Evolutionary conservation across 2,888 invertebrate species (phyloP).

Genomic region (Quadriops clusia): DNA sequence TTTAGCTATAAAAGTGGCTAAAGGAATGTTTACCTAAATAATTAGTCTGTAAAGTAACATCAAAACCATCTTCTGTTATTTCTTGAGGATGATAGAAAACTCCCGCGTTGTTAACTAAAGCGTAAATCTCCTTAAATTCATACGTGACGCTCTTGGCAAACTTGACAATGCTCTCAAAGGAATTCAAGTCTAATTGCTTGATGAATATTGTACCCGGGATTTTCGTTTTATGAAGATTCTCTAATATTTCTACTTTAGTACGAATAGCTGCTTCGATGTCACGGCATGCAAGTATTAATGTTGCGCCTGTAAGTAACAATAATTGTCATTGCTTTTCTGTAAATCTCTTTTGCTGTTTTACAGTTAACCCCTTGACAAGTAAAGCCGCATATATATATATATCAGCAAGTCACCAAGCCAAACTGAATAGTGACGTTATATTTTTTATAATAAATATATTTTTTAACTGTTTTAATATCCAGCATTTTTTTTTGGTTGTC

Average conservation of each 20-base stretch:
- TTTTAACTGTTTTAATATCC: too few species aligned
- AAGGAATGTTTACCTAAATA: constrained; percentile 36
- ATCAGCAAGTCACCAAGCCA: too few species aligned
- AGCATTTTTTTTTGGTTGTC: too few species aligned
- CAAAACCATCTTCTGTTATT: constrained; percentile 40
- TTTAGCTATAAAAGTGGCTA: background rate
- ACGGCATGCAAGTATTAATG: constrained; percentile 44
- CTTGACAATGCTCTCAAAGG: constrained; percentile 30
- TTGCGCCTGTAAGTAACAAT: constrained; percentile 31
- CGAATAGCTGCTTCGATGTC: constrained; percentile 35
- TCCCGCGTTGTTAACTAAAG: constrained; percentile 43
- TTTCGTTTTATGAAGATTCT: constrained; percentile 19
- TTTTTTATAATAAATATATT: too few species aligned
- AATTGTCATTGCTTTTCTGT: constrained; percentile 1
- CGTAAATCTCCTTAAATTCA: constrained; percentile 33
- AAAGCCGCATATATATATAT: too few species aligned
- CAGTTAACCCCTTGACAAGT: too few species aligned
- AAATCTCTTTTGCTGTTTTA: background rate
- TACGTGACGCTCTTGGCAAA: constrained; percentile 29
- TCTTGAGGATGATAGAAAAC: constrained; percentile 40
- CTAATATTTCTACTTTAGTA: constrained; percentile 35
- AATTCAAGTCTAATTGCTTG: constrained; percentile 32
- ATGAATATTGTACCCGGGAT: constrained; percentile 27
- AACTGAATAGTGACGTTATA: too few species aligned
- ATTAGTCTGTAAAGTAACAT: constrained; percentile 44